Evolutionary conservation across 2,888 invertebrate genomes (phyloP).

Genomic region (Chaitophorus viminalis): DNA sequence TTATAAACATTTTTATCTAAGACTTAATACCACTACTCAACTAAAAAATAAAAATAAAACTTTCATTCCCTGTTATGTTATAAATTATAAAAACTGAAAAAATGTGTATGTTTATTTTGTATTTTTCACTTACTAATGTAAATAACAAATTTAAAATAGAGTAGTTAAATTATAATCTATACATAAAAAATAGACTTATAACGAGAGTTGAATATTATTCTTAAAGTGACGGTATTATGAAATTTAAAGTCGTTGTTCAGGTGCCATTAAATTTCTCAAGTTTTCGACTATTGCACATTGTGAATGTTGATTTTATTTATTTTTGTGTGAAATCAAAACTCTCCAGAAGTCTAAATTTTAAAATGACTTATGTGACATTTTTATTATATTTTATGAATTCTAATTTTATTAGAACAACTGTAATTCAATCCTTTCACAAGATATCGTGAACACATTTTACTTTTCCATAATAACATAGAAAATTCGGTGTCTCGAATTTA

Average conservation of each 20-base stretch:
- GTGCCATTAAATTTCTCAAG: slow-evolving; percentile 1
- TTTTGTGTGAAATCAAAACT: neutral
- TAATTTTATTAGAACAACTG: neutral
- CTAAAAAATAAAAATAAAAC: too few relatives aligned
- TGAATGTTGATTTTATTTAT: slow-evolving; percentile 4
- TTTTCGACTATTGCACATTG: neutral
- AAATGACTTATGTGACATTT: neutral
- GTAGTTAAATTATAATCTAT: neutral
- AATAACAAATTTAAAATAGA: neutral
- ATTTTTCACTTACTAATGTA: too few relatives aligned
- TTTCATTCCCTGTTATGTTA: too few relatives aligned
- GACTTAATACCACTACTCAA: too few relatives aligned
- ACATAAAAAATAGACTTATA: neutral
- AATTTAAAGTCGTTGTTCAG: slow-evolving; percentile 1
- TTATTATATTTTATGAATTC: neutral
- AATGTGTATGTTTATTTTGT: too few relatives aligned
- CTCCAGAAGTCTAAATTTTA: neutral
- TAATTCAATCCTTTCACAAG: neutral
- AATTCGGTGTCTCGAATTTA: neutral
- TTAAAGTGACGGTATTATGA: neutral
- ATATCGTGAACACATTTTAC: neutral
- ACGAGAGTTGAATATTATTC: neutral
- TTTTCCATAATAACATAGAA: neutral
- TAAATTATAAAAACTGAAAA: too few relatives aligned
- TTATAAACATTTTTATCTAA: neutral